Evolutionary conservation across 2,797 vertebrate species (phyloP).

Genomic region (Acanthopagrus latus): DNA sequence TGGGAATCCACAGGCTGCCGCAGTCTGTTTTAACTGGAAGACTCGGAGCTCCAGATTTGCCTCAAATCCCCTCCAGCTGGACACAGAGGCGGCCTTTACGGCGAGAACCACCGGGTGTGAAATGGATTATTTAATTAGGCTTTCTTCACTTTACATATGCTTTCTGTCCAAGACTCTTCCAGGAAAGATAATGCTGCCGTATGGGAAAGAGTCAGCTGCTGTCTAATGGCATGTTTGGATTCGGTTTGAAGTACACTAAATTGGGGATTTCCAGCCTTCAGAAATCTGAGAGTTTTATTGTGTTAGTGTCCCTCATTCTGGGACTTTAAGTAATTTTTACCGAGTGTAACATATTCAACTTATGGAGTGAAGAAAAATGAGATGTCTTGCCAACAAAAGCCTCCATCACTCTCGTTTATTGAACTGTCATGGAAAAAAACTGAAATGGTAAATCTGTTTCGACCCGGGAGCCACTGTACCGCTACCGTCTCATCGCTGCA

Average conservation of each 20-base stretch:
- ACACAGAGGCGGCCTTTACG: slow-evolving; percentile 60
- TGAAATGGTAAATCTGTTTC: slow-evolving; percentile 35
- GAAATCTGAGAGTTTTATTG: slow-evolving; percentile 33
- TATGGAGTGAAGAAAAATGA: slow-evolving; percentile 40
- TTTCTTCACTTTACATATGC: slow-evolving; percentile 59
- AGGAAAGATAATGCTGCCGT: slow-evolving; percentile 34
- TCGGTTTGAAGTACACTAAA: slow-evolving; percentile 41
- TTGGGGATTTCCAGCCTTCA: slow-evolving; percentile 58
- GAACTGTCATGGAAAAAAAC: slow-evolving; percentile 32
- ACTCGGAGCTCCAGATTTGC: slow-evolving; percentile 61
- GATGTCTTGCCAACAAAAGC: slow-evolving; percentile 41
- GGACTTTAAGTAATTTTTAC: slow-evolving; percentile 31
- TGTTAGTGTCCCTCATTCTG: slow-evolving; percentile 22
- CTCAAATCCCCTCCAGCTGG: slow-evolving; percentile 73
- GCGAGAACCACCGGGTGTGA: slow-evolving; percentile 61
- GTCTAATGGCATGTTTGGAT: slow-evolving; percentile 39
- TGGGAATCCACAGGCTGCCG: slow-evolving; percentile 72
- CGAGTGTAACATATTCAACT: slow-evolving; percentile 38
- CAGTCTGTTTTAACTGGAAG: slow-evolving; percentile 78
- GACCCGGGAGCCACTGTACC: background rate
- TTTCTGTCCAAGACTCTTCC: slow-evolving; percentile 30
- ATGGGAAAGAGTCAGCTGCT: slow-evolving; percentile 26
- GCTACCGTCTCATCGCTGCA: slow-evolving; percentile 4
- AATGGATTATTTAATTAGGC: slow-evolving; percentile 74
- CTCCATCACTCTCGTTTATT: slow-evolving; percentile 39